Conservation (phyloP, 2,113 vertebrate genomes). For the Etheostoma cragini region DNA sequence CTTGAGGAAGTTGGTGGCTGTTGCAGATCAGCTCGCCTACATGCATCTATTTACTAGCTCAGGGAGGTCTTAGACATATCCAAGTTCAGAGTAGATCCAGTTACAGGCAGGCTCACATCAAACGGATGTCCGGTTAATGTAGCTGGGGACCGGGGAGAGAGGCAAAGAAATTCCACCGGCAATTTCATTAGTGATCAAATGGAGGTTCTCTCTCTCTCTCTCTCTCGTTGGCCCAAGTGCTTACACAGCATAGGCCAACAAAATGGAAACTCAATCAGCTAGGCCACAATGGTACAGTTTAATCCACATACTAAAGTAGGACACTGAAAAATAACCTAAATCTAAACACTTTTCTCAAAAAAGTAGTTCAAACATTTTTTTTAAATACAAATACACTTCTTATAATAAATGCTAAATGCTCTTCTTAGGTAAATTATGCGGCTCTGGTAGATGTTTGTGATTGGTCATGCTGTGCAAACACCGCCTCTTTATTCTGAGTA, state of each 20-base stretch:
- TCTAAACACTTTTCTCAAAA: background rate
- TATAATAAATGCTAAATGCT: no score
- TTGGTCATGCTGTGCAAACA: no score
- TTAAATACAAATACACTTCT: no score
- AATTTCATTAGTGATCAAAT: slow-evolving; percentile 80
- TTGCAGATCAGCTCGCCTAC: background rate
- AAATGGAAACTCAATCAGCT: slow-evolving; percentile 66
- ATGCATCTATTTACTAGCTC: slow-evolving; percentile 47
- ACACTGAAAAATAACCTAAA: background rate
- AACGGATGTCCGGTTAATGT: slow-evolving; percentile 67
- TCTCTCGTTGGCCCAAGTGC: slow-evolving; percentile 39
- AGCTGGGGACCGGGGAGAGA: slow-evolving; percentile 30
- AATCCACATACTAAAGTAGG: background rate
- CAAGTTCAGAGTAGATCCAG: slow-evolving; percentile 66
- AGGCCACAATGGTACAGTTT: background rate
- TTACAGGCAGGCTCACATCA: slow-evolving; percentile 74
- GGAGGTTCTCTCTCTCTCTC: slow-evolving; percentile 26
- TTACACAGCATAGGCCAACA: slow-evolving; percentile 29
- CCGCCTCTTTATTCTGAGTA: no score
- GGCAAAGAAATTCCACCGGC: slow-evolving; percentile 72
- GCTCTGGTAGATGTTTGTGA: no score
- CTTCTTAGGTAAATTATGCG: no score
- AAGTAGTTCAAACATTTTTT: background rate
- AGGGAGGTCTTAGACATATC: slow-evolving; percentile 36
- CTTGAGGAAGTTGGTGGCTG: background rate